Base-by-base conservation (phyloP, 2,113 vertebrate species). In the Electrona antarctica region DNA sequence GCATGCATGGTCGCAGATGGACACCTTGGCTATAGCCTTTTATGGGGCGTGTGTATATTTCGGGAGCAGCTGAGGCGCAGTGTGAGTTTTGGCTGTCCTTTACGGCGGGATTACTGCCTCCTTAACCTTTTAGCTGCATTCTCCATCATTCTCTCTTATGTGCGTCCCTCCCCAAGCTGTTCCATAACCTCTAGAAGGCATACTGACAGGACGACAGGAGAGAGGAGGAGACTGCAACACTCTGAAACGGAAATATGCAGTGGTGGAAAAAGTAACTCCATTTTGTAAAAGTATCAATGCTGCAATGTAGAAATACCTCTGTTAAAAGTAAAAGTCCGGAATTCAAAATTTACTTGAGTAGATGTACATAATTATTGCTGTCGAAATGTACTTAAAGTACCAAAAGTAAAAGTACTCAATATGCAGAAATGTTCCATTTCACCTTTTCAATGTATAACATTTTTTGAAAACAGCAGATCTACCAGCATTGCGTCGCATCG, bases 91-190 rank as follows among this genome's bases (percentile, higher is more conserved):
- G 90, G 86, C 84, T 84, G 88, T 92, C 89, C 89, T 91, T 88
- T 89, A 76, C 78, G 62, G 60, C 67, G 67, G 84, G 86, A 92
- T 90, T 90, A 88, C 77, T 78, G 85, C 84, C 84, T 86, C 89
- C 88, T 91, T 90, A 90, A 91, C 89, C 89, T 91, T 89, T 92
- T 80, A 88, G 82, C 84, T 82, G 72, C 83, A 80, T 90, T 91
- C 85, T 91, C 90, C 86, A 89, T 89, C 85, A 86, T 87, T 86
- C 84, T 82, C 88, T 91, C 88, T 85, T 80, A 88, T 86, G 81
- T 83, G 84, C 88, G 21, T 21, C 21, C 86, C 83, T 83, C 87
- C 82, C 82, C 79, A 89, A 85, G 87, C 87, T 88, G 85, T 85
- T 85, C 82, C 77, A 77, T 87, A 87, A 86, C 88, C 89, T 85